Base-by-base conservation (phyloP, 64 coral and sea anemone species). In the Porites lutea region DNA sequence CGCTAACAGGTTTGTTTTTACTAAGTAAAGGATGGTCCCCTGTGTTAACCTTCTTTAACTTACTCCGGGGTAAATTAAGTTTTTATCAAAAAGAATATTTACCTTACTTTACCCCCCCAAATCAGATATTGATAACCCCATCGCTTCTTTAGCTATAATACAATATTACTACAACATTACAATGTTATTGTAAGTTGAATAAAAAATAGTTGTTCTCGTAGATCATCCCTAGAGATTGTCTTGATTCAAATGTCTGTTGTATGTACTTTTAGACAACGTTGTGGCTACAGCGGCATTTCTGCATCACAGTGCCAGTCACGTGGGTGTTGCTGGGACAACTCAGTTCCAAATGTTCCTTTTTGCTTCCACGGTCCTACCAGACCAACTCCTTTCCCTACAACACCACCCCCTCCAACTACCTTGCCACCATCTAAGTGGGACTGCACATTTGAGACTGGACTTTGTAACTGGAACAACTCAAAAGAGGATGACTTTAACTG, bases 391-490 rank as follows among this genome's bases (percentile, higher is more conserved):
- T 97, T 97, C 88, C 95, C 95, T 13, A 97, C 95, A 2, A 94
- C 88, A 20, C 71, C 85, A 66, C 71, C 78, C 13, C 95, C 95
- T 5, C 95, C 95, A 37, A 97, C 95, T 4, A 91, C 95, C 13
- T 70, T 47, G 13, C 95, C 95, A 59, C 95, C 95, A 47, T 91
- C 95, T 10, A 82, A 91, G 18, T 97, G 91, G 92, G 95, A 97
- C 92, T 97, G 95, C 78, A 94, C 69, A 13, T 97, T 97, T 71
- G 95, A 97, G 59, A 62, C 48, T 2, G 79, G 69, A 13, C 77
- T 91, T 20, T 97, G 95, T 67, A 97, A 91, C 74, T 97, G 95
- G 95, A 97, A 97, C 65, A 93, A 97, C 68, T 94, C 95, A 0
- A 75, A 71, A n/a, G 95, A 97, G 72, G 95, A 97, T 54, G 73